phyloP scores from a whole-genome alignment of 2,113 vertebrate species.

The Seriola dumerili region DNA sequence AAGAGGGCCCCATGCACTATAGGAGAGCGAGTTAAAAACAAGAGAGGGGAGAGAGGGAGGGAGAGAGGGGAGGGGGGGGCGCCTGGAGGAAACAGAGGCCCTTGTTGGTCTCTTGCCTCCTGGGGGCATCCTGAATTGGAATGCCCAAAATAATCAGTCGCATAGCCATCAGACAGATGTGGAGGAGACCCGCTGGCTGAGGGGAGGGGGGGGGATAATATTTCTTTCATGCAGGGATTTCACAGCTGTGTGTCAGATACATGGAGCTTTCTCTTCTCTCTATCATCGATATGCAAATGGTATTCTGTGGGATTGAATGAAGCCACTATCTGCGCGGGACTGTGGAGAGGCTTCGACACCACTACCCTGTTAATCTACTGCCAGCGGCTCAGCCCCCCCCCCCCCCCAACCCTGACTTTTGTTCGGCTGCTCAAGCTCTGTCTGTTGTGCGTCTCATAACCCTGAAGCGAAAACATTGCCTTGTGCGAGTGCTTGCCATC shows the following conservation, averaged over 20 bases:
- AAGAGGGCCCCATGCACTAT: slow-evolving; percentile 71
- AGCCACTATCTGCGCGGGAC: slow-evolving; percentile 63
- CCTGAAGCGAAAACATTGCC: slow-evolving; percentile 65
- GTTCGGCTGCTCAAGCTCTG: slow-evolving; percentile 35
- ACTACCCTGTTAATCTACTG: slow-evolving; percentile 71
- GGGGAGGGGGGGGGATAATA: slow-evolving; percentile 71
- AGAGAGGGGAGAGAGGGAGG: slow-evolving; percentile 10
- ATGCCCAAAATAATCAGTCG: slow-evolving; percentile 83
- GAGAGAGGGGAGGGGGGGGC: background rate
- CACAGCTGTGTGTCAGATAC: slow-evolving; percentile 84
- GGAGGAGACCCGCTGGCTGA: slow-evolving; percentile 66
- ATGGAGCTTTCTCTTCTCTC: slow-evolving; percentile 68
- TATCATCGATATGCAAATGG: slow-evolving; percentile 77
- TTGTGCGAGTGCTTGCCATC: slow-evolving; percentile 14
- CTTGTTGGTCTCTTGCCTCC: slow-evolving; percentile 76
- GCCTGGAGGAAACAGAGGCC: slow-evolving; percentile 67
- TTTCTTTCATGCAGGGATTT: slow-evolving; percentile 80
- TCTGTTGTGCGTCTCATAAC: slow-evolving; percentile 47
- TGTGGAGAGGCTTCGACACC: slow-evolving; percentile 64
- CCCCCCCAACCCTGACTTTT: slow-evolving; percentile 34
- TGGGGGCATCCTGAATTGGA: slow-evolving; percentile 78
- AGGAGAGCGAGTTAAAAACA: slow-evolving; percentile 69
- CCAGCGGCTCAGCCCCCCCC: slow-evolving; percentile 67
- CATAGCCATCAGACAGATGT: slow-evolving; percentile 83
- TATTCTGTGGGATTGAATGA: slow-evolving; percentile 72